A percentile compares a stretch with the other conserved stretches of the same genome.
phyloP scores from a whole-genome alignment of 23 tunicate species.

The Trididemnum nubilum region DNA sequence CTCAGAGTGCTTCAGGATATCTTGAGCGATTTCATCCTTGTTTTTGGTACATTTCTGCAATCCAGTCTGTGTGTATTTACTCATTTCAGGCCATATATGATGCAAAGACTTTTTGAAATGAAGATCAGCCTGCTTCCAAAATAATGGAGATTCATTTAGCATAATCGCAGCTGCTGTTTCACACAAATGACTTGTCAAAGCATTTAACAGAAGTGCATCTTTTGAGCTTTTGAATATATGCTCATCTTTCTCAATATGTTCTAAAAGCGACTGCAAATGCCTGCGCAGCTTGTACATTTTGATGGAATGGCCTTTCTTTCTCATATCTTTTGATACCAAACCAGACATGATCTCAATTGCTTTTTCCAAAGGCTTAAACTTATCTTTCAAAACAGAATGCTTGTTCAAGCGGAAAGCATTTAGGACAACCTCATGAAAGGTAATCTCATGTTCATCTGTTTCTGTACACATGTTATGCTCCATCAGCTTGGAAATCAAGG shows the following conservation, averaged over 20 bases:
- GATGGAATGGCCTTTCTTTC: slow-evolving; percentile 2
- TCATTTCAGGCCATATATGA: slow-evolving; percentile 14
- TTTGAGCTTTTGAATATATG: background rate
- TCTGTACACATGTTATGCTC: slow-evolving; percentile 41
- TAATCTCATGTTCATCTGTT: slow-evolving; percentile 38
- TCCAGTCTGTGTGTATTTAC: background rate
- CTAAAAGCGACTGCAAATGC: slow-evolving; percentile 32
- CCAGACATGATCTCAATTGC: slow-evolving; percentile 35
- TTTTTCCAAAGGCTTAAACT: slow-evolving; percentile 18
- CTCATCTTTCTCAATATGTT: background rate
- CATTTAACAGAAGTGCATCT: background rate
- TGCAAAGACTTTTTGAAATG: slow-evolving; percentile 26
- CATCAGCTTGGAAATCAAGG: slow-evolving; percentile 23
- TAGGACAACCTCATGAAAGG: slow-evolving; percentile 54
- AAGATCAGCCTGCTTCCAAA: background rate
- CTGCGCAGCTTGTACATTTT: slow-evolving; percentile 31
- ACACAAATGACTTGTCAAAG: slow-evolving; percentile 37
- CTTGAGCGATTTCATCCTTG: slow-evolving; percentile 19
- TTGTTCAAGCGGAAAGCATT: slow-evolving; percentile 41
- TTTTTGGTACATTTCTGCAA: background rate
- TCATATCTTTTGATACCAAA: slow-evolving; percentile 51
- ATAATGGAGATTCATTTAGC: slow-evolving; percentile 10
- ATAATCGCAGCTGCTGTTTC: slow-evolving; percentile 48
- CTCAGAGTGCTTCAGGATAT: slow-evolving; percentile 1
- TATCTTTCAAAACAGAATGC: background rate